Evolutionary conservation across 2,888 invertebrate genomes (phyloP).

Genomic region (Ormyrus labotus): DNA sequence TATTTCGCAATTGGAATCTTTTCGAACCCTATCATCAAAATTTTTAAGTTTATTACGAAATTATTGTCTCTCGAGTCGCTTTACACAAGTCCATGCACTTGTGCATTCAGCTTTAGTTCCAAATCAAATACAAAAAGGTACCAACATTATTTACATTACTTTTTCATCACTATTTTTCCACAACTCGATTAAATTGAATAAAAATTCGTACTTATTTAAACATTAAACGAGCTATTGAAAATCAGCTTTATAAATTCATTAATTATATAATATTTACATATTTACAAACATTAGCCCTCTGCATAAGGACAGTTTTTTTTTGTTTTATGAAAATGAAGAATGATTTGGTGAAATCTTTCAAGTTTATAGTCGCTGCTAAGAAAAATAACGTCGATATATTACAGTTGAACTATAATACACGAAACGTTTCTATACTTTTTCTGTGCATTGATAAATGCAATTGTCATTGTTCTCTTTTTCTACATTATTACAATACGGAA

Average conservation of each 20-base stretch:
- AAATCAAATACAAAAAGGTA: not conserved
- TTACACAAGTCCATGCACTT: not conserved
- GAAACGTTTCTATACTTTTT: not conserved
- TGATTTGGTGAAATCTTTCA: not conserved
- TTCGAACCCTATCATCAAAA: not conserved
- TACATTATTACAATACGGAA: too few relatives aligned
- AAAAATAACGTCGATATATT: not conserved
- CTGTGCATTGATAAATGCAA: too few relatives aligned
- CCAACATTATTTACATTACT: too few relatives aligned
- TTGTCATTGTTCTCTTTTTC: too few relatives aligned
- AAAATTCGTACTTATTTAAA: not conserved
- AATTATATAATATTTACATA: constrained; percentile 44
- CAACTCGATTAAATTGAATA: not conserved
- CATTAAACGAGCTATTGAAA: not conserved
- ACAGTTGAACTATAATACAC: not conserved
- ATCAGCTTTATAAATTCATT: not conserved
- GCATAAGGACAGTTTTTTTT: not conserved
- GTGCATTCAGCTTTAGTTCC: not conserved
- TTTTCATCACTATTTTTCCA: too few relatives aligned
- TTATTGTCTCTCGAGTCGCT: not conserved
- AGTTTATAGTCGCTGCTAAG: not conserved
- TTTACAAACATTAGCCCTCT: constrained; percentile 33
- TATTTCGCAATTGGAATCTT: too few relatives aligned
- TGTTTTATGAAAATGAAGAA: constrained; percentile 14
- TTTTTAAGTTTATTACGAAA: not conserved